These are phyloP conservation scores for Ctenochaetus hawaiiensis DNA, from an alignment of 2,797 vertebrate species.

Conservation along the genomic window DNA sequence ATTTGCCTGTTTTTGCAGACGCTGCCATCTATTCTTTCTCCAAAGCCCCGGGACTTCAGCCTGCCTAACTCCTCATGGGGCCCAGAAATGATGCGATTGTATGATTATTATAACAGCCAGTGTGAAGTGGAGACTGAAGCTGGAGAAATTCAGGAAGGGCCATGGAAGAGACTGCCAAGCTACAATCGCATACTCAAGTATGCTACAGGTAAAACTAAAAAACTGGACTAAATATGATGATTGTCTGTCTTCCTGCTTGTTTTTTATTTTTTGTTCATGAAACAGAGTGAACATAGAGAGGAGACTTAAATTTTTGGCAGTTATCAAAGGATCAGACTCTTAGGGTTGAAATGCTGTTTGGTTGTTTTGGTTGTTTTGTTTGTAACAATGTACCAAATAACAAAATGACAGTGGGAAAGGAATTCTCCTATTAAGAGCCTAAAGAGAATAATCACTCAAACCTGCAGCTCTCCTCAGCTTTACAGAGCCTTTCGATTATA, in stretches of 20 bases:
- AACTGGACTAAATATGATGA: too few species aligned
- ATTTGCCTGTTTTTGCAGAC: slow-evolving; percentile 44
- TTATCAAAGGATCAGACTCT: background rate
- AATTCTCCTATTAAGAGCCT: background rate
- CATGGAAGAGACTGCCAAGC: slow-evolving; percentile 88
- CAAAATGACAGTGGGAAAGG: background rate
- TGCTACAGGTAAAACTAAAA: slow-evolving; percentile 70
- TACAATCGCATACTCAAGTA: slow-evolving; percentile 85
- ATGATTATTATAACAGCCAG: slow-evolving; percentile 81
- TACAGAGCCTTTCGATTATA: background rate
- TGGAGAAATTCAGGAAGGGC: slow-evolving; percentile 54
- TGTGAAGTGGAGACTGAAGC: slow-evolving; percentile 72
- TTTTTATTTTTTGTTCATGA: background rate
- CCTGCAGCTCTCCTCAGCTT: background rate
- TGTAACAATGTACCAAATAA: background rate
- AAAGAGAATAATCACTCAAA: background rate
- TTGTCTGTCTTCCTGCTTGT: slow-evolving; percentile 8
- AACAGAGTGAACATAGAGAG: background rate
- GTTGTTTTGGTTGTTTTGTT: background rate
- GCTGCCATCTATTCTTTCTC: slow-evolving; percentile 62
- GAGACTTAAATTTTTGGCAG: background rate
- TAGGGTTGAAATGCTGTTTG: background rate
- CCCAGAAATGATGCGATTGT: slow-evolving; percentile 83
- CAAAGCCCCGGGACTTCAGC: slow-evolving; percentile 82
- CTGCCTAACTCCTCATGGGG: slow-evolving; percentile 89